Base-by-base conservation (phyloP, 2,797 vertebrate genomes). In the Periophthalmus magnuspinnatus region DNA sequence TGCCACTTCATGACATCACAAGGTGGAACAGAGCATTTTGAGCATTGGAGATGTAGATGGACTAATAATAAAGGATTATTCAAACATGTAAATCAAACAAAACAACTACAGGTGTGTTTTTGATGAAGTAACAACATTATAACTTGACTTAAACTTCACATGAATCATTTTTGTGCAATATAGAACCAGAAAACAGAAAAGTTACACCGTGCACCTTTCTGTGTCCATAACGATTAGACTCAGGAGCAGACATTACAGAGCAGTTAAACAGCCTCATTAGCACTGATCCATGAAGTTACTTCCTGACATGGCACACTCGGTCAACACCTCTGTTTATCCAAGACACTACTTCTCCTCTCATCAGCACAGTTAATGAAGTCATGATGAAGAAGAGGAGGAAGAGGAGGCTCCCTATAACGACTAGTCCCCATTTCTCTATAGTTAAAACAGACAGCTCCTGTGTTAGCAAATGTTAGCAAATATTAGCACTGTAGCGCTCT, bases 401-500 rank as follows among this genome's bases (percentile, higher is more conserved):
- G 77, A 81, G 74, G 69, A 85, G 68, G 83, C 74, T 76, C 79
- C 81, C 84, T 83, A 81, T 88, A 13, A 79, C 65, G 24, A 38
- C 75, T 52, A 77, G 79, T 83, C 76, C 83, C 76, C 84, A 70
- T n/a, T 78, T 45, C 41, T 45, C 84, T 74, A 73, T 76, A 86
- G 79, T 80, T 80, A 86, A 73, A 90, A 83, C 82, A 85, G 88
- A 81, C 87, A 85, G 84, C 91, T 89, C 87, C 91, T 87, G 91
- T 93, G 91, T 93, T 86, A 73, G 89, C 88, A 93, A 94, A 94
- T 94, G 91, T 93, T 86, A 72, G 89, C 89, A 93, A 94, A 94
- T 94, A 94, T 94, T 93, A 92, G 92, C 90, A 85, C 78, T 89
- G 82, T 82, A 84, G 76, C 87, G 81, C 82, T 66, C 82, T 84